Base-by-base conservation (phyloP, 2,888 invertebrate genomes). In the Mongoloraphidia duomilia region DNA sequence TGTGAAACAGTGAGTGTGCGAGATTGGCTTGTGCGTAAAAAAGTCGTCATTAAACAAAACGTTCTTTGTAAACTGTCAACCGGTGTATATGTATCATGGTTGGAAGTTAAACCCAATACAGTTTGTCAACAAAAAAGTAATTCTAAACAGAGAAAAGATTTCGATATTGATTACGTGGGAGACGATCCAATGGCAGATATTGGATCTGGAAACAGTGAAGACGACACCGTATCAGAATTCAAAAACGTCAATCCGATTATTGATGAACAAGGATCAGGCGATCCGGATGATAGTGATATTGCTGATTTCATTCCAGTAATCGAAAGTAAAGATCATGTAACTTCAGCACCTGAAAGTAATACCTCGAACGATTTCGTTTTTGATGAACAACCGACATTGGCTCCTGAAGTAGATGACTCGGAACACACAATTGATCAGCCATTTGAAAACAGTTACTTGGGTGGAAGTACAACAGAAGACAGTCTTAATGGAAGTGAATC, bases 1-100 rank as follows among this genome's bases (percentile, higher is more conserved):
- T 86, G 85, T 60, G 73, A 75, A 53, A 82, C 82, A 50, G 64
- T 84, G 50, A 68, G 74, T 53, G 71, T 75, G 44, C 74, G 83
- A 54, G 79, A 84, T 59, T 71, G 71, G 56, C 63, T 86, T 55
- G 61, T 75, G 44, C 63, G 71, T 52, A 70, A 69, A 51, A 70
- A 72, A 50, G 71, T 78, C 13, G 71, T 69, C 48, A 75, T 77
- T 57, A 74, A 77, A 61, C 64, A 67, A 55, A 71, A 76, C 0
- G 64, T 68, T 55, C 82, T 83, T 64, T 64, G 63, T n/a, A 66
- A 68, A 46, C 81, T 81, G 0, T 38, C 54, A 17, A 71, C 71
- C 54, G 58, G 71, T 9, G 73, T 69, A 56, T 71, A 73, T n/a
- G 66, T 65, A 34, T 69, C 76, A 1, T 74, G 82, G 70, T 57